Conservation (phyloP, 2,113 vertebrate genomes). For the Peromyscus leucopus region DNA sequence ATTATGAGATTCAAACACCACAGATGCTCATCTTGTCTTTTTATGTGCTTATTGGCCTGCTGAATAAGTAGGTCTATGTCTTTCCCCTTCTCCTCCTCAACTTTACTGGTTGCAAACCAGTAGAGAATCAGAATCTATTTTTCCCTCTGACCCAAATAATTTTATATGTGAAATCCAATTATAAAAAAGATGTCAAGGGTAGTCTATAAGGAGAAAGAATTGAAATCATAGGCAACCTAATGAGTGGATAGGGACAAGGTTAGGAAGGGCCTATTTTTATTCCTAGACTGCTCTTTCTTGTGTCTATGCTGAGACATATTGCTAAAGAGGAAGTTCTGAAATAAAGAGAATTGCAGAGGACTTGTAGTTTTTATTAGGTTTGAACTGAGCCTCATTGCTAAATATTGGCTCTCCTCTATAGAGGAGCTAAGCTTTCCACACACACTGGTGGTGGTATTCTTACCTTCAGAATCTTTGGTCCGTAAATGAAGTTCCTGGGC, state of each 20-base stretch:
- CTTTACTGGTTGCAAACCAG: conserved; percentile 35
- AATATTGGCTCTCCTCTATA: background rate
- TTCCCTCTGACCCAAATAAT: conserved; percentile 75
- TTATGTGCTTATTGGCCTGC: background rate
- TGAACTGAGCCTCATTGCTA: background rate
- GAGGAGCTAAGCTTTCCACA: background rate
- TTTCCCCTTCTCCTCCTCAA: background rate
- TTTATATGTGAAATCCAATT: conserved; percentile 72
- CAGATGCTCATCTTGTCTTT: background rate
- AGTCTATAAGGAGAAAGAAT: conserved; percentile 64
- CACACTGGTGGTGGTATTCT: background rate
- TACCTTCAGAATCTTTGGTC: background rate
- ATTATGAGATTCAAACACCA: background rate
- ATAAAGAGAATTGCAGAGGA: conserved; percentile 27
- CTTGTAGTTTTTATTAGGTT: background rate
- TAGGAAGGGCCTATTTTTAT: background rate
- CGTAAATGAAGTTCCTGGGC: background rate
- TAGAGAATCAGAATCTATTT: conserved; percentile 67
- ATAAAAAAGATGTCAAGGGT: conserved; percentile 62
- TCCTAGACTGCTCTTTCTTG: background rate
- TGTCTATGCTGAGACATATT: background rate
- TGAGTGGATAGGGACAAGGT: background rate
- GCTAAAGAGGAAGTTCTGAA: background rate
- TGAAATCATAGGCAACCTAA: conserved; percentile 30
- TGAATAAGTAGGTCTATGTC: background rate